Evolutionary conservation across 2,113 vertebrate genomes (phyloP), one percentile per base, ranked within the genome.

Genomic region (Syngnathoides biaculeatus): DNA sequence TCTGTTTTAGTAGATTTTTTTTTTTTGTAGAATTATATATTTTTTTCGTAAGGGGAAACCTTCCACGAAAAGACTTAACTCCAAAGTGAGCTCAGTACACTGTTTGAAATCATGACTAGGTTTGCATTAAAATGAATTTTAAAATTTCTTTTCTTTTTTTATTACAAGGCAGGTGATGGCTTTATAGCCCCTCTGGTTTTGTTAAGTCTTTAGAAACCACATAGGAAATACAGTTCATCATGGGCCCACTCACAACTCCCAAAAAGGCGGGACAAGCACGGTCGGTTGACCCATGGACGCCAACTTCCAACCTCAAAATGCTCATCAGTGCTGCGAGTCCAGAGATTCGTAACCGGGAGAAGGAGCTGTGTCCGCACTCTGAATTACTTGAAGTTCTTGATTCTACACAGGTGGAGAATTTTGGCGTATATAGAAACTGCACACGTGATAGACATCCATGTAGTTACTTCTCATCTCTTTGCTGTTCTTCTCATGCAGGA

Each of bases 281-380:
- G 19, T 87, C 88, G 3, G 92, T 89, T 1, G 97, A 98, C 19
- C 97, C 97, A 42, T 98, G 96, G 96, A 98, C 97, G 0, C 97
- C 97, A 0, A 99, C 96, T 0, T 95, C 95, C 24, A 99, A 99
- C 87, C 88, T 99, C 1, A 98, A 98, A 82, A 96, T 99, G 92
- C 93, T 99, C 42, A 95, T 98, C 69, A 98, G 94, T 3, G 97
- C 95, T 0, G 97, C 95, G 22, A 98, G 95, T 84, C 96, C 96
- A 0, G 97, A 98, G 86, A 98, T 98, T 70, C 90, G 97, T 81
- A 95, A 91, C 90, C 85, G 95, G 66, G 96, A 98, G 74, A 94
- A 94, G 72, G 92, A 92, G 64, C 90, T 83, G 64, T 90, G 81
- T 75, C 45, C 77, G 35, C 90, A 79, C 61, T 64, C 15, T 0